A percentile compares a stretch with the other conserved stretches of the same genome.
Evolutionary conservation across 1,140 invertebrate genomes (phyloP).

Genomic region (Drosophila pallidifrons): DNA sequence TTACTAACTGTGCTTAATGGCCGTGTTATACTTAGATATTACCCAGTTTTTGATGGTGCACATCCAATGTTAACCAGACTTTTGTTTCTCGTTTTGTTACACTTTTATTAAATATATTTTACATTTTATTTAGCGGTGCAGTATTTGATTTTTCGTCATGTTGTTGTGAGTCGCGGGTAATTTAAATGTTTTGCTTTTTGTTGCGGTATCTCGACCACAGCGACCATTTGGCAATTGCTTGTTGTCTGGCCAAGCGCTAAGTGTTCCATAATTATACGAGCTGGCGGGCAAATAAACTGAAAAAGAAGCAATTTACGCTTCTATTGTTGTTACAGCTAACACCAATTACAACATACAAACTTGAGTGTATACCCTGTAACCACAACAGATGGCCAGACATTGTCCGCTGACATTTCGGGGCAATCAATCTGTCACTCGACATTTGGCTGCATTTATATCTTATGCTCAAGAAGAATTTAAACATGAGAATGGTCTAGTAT

Average conservation of each 20-base stretch:
- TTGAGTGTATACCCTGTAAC: conserved; percentile 3
- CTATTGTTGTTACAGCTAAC: conserved; percentile 26
- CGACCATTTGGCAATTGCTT: conserved; percentile 36
- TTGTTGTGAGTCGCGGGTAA: conserved; percentile 1
- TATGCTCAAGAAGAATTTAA: not conserved
- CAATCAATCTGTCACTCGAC: not conserved
- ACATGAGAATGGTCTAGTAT: not conserved
- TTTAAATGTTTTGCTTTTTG: conserved; percentile 38
- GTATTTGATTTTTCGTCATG: not conserved
- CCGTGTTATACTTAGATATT: conserved; percentile 1
- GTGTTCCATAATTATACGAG: conserved; percentile 61
- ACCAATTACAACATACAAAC: conserved; percentile 30
- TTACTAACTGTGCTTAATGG: conserved; percentile 7
- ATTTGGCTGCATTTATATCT: not conserved
- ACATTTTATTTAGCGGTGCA: conserved; percentile 4
- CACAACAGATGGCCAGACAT: not conserved
- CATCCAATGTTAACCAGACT: conserved; percentile 9
- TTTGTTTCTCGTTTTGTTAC: conserved; percentile 22
- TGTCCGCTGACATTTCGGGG: not conserved
- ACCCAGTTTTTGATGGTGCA: conserved; percentile 1
- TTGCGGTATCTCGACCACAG: conserved; percentile 25
- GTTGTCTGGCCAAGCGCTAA: conserved; percentile 63
- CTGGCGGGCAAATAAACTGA: conserved; percentile 17
- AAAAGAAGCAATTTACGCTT: conserved; percentile 39
- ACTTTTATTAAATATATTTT: conserved; percentile 18